phyloP scores from a whole-genome alignment of 2,113 vertebrate genomes.

The Pseudolaguvia tuberculata region DNA sequence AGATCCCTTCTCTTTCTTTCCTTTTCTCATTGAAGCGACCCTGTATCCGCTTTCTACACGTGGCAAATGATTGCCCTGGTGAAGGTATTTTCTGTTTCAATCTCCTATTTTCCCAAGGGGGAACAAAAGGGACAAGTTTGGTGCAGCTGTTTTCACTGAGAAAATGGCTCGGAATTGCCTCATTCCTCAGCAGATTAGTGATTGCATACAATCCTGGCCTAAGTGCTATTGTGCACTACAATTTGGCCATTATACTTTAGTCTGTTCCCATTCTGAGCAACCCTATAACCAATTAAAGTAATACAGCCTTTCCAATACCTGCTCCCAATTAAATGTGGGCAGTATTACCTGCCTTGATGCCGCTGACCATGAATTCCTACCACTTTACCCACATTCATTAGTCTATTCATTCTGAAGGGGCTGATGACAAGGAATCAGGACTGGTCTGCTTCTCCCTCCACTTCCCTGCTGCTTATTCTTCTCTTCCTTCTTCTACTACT shows the following conservation, averaged over 20 bases:
- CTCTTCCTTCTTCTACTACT: not conserved
- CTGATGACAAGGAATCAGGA: constrained; percentile 93
- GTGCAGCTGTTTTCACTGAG: constrained; percentile 98
- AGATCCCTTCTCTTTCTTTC: constrained; percentile 76
- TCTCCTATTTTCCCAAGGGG: constrained; percentile 98
- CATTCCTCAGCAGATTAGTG: constrained; percentile 99
- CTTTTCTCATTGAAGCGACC: constrained; percentile 78
- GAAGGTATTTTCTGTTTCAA: constrained; percentile 99
- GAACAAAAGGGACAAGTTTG: constrained; percentile 85
- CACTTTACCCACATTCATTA: constrained; percentile 90
- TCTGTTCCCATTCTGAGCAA: constrained; percentile 92
- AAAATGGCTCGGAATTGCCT: constrained; percentile 98
- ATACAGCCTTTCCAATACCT: constrained; percentile 99
- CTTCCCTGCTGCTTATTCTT: constrained; percentile 47
- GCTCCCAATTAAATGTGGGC: constrained; percentile 98
- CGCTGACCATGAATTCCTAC: constrained; percentile 85
- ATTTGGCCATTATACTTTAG: constrained; percentile 99
- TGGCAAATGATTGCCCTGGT: constrained; percentile 93
- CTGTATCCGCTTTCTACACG: constrained; percentile 96
- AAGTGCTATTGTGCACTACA: constrained; percentile 98
- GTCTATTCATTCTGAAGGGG: constrained; percentile 89
- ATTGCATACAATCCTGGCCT: constrained; percentile 94
- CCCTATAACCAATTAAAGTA: constrained; percentile 98
- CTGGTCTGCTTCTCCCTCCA: constrained; percentile 65
- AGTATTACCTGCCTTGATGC: constrained; percentile 95